phyloP scores from a whole-genome alignment of 2,113 vertebrate genomes.

The Menidia beryllina region DNA sequence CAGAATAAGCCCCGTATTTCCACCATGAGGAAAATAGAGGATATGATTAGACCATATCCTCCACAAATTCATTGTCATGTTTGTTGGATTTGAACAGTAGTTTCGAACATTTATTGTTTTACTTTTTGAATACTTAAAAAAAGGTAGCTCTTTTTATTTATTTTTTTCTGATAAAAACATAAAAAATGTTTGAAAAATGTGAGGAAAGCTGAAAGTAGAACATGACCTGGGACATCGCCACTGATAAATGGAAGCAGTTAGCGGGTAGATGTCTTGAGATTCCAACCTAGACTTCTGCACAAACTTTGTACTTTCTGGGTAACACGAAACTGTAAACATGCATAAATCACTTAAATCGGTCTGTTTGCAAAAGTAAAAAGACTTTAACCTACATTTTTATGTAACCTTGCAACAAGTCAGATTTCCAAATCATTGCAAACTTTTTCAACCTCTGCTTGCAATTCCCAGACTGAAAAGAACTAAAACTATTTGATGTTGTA shows the following conservation, averaged over 20 bases:
- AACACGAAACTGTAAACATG: too few species aligned
- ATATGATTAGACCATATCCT: background rate
- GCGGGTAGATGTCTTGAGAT: background rate
- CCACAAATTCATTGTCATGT: background rate
- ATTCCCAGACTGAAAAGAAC: too few species aligned
- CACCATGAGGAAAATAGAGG: background rate
- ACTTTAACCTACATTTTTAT: too few species aligned
- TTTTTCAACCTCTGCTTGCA: too few species aligned
- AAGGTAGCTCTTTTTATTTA: constrained; percentile 10
- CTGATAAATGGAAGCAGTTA: constrained; percentile 33
- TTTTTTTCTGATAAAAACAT: constrained; percentile 14
- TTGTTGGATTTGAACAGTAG: background rate
- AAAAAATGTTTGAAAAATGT: background rate
- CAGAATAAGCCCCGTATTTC: too few species aligned
- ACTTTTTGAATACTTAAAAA: too few species aligned
- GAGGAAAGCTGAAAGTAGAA: constrained; percentile 6
- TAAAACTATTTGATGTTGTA: too few species aligned
- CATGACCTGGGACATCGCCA: constrained; percentile 11
- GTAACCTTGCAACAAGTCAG: too few species aligned
- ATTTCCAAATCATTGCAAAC: too few species aligned
- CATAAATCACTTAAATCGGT: too few species aligned
- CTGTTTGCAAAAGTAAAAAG: too few species aligned
- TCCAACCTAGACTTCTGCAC: background rate
- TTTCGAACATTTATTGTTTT: constrained; percentile 4
- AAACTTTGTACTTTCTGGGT: too few species aligned